Evolutionary conservation across 2,888 invertebrate genomes (phyloP).

Genomic region (Caenorhabditis angaria): DNA sequence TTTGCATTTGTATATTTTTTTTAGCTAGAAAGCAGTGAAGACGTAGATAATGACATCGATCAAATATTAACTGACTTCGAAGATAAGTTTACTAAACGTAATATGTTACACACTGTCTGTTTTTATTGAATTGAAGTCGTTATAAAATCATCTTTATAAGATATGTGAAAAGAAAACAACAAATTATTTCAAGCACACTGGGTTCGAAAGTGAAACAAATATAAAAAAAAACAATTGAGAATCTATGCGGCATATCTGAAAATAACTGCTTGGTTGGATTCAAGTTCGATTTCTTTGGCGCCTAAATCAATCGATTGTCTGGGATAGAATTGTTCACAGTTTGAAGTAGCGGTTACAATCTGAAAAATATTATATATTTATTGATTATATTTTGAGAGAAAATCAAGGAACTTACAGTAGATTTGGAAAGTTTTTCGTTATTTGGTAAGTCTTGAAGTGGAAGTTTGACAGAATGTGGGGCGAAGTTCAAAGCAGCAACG

Average conservation of each 20-base stretch:
- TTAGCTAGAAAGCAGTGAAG: constrained; percentile 81
- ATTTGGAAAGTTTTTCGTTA: constrained; percentile 37
- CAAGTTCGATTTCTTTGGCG: constrained; percentile 45
- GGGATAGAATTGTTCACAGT: constrained; percentile 41
- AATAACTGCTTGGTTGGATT: constrained; percentile 62
- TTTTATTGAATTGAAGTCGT: constrained; percentile 80
- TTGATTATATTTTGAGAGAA: not conserved
- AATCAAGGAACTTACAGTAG: constrained; percentile 32
- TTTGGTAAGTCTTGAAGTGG: constrained; percentile 52
- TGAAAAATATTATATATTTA: constrained; percentile 34
- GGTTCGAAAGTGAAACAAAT: not conserved
- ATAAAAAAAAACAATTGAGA: not conserved
- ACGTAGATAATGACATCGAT: constrained; percentile 96
- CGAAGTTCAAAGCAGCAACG: constrained; percentile 60
- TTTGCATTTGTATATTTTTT: constrained; percentile 16
- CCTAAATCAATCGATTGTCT: constrained; percentile 53
- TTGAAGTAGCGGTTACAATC: constrained; percentile 58
- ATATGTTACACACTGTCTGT: constrained; percentile 90
- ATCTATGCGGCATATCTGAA: constrained; percentile 43
- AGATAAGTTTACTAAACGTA: constrained; percentile 79
- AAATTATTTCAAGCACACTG: not conserved
- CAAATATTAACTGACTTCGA: constrained; percentile 94
- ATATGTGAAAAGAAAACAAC: not conserved
- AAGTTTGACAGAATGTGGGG: constrained; percentile 45
- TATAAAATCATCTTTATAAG: not conserved